Base-by-base conservation (phyloP, 2,888 invertebrate species). In the Temnothorax ravouxi region DNA sequence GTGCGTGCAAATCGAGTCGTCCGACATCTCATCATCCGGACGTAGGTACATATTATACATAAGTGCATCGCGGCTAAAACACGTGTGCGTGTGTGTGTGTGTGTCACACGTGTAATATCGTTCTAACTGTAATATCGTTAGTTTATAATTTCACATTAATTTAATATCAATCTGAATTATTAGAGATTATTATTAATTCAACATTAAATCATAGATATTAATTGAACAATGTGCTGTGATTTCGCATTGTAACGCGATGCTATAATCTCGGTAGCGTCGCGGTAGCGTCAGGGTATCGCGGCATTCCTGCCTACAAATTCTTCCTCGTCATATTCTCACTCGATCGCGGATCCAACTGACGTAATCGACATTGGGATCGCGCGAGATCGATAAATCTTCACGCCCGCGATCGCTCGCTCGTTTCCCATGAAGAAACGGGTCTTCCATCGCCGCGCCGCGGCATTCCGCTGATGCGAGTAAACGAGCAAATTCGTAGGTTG, bases 401-500 rank as follows among this genome's bases (percentile, higher is more conserved):
- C 62, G 47, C 38, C 64, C 61, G 38, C 77, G 56, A 50, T 50
- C 25, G 34, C 56, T 41, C 18, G 69, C 25, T 56, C 52, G 72
- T 79, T 50, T 84, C 84, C 71, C 87, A 85, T 87, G 87, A n/a
- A 34, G 29, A 11, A 59, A 59, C 47, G 44, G 84, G 83, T 86
- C 83, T 80, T 86, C 52, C 76, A 64, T 64, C 25, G 25, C 44
- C 74, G 44, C 25, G 25, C 56, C 74, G 44, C 83, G 84, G 89
- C 88, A 90, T 90, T 88, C 88, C 88, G 77, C 84, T 8, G 89
- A 84, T 84, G 85, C 84, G 77, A 88, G 88, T 88, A 89, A 90
- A 90, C 87, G 90, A 89, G 90, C 86, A 90, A 89, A 89, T 90
- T 90, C 89, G 90, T 88, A 89, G 90, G 89, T 90, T 88, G 89